Evolutionary conservation across 2,797 vertebrate species (phyloP), one percentile per base, ranked within the genome.

Genomic region (Morelia viridis): DNA sequence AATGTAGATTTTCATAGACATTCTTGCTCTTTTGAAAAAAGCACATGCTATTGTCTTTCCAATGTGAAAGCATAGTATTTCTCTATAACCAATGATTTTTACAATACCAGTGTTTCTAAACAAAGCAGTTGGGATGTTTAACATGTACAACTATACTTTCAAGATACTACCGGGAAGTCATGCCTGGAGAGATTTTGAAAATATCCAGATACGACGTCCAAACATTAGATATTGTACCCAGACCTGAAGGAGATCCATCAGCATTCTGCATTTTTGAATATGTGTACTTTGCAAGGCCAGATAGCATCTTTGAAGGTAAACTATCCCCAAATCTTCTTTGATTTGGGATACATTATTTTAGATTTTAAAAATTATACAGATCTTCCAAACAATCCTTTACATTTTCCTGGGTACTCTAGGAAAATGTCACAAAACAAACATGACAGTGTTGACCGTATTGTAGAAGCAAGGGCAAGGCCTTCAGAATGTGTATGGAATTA

Each of bases 191-290:
- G 97, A 99, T 99, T 84, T 98, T 99, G 93, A 98, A 99, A 97
- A 98, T 99, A 97, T 99, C 99, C 91, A 98, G 96, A 94, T 96
- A 98, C 0, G 98, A 98, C n/a, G 94, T 99, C 83, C 98, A 98
- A 96, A 98, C 98, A 46, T 96, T 99, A 96, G 98, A 98, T 84
- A 90, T 98, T 57, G 98, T 99, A 87, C 97, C 98, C 87, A 98
- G 99, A 24, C 97, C 98, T 50, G 98, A 98, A 94, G 98, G 98
- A 96, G 98, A 99, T 93, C 97, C 97, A 0, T 97, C 98, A 50
- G 99, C 99, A 1, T 99, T 99, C 97, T 99, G 99, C 96, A 99
- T 99, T 95, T 99, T 99, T 97, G 99, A 99, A 97, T 99, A 99
- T 41, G 99, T 99, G 96, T 99, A 99, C 97, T 99, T 99, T 97